Evolutionary conservation across 2,888 invertebrate species (phyloP).

Genomic region (Autographa pulchrina): DNA sequence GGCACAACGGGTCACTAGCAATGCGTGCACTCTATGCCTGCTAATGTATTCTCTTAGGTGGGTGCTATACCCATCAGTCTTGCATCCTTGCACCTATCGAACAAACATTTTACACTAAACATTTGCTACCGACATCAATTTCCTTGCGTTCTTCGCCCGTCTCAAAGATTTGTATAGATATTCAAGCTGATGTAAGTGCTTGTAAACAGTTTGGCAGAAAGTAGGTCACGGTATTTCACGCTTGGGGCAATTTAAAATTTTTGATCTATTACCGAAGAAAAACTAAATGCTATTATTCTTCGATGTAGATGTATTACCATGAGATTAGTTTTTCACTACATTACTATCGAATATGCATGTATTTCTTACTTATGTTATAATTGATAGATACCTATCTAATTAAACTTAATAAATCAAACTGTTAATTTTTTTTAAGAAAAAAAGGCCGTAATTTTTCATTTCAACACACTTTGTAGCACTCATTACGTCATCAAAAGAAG

Average conservation of each 20-base stretch:
- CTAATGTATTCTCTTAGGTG: no score
- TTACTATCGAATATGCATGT: no score
- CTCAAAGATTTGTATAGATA: constrained; percentile 11
- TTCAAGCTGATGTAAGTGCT: constrained; percentile 15
- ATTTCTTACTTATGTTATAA: no score
- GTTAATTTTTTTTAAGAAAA: no score
- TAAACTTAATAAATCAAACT: no score
- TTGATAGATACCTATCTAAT: no score
- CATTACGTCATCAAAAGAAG: background rate
- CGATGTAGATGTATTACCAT: background rate
- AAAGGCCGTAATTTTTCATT: no score
- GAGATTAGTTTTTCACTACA: no score
- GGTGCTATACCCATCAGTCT: background rate
- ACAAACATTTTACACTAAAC: constrained; percentile 3
- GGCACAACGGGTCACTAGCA: no score
- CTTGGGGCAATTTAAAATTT: constrained; percentile 20
- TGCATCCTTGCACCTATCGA: background rate
- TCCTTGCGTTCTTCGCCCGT: constrained; percentile 5
- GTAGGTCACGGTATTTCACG: constrained; percentile 18
- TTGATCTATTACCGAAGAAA: constrained; percentile 13
- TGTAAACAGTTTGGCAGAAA: constrained; percentile 27
- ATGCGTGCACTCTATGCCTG: no score
- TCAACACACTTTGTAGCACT: no score
- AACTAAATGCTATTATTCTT: constrained; percentile 13
- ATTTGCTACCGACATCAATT: constrained; percentile 8